Evolutionary conservation across 2,113 vertebrate genomes (phyloP).

Genomic region (Platanista minor): DNA sequence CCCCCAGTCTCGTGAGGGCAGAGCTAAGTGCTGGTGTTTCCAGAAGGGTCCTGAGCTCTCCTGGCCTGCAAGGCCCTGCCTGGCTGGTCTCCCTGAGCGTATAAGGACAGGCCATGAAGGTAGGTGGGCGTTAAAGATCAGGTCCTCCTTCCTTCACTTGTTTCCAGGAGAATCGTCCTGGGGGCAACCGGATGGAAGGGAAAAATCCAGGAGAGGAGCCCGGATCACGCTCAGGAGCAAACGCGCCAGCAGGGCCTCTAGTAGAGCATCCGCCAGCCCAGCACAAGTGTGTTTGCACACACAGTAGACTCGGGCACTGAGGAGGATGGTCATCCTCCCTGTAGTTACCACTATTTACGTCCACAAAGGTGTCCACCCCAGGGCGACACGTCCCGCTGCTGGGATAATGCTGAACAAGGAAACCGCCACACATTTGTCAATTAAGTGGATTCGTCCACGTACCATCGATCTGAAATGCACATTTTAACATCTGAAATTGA

Average conservation of each 20-base stretch:
- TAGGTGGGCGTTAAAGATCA: neutral
- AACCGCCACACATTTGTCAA: neutral
- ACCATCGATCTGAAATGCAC: neutral
- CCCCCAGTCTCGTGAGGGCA: neutral
- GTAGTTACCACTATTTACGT: rapidly evolving
- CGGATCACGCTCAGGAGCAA: neutral
- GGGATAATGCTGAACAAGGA: neutral
- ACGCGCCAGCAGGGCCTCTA: neutral
- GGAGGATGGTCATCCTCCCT: neutral
- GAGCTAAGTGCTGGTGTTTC: rapidly evolving
- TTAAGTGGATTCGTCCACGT: neutral
- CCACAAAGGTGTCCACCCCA: neutral
- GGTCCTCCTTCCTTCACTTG: neutral
- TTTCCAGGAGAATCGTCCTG: neutral
- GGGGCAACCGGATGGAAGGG: neutral
- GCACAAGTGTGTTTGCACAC: neutral
- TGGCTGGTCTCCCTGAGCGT: neutral
- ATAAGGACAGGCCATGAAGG: neutral
- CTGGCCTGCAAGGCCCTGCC: neutral
- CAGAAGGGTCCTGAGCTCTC: neutral
- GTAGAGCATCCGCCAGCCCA: neutral
- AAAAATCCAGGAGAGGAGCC: neutral
- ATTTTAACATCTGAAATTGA: neutral
- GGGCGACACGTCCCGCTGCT: neutral
- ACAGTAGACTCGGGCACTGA: rapidly evolving